Evolutionary conservation across 2,113 vertebrate species (phyloP).

Genomic region (Naja naja): DNA sequence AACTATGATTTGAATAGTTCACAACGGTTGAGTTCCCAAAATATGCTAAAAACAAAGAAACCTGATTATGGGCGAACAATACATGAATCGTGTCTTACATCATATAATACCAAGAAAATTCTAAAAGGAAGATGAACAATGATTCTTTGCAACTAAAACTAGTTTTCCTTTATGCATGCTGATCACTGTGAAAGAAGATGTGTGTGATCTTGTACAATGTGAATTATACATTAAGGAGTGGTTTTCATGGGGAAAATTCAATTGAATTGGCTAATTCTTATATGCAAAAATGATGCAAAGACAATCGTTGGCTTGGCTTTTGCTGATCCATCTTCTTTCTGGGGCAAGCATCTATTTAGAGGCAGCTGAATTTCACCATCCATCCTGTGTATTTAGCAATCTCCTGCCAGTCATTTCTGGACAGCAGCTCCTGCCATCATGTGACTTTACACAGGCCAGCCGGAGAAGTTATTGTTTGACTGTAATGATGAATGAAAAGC

Average conservation of each 20-base stretch:
- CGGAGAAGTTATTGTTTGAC: constrained; percentile 69
- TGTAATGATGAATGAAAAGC: constrained; percentile 56
- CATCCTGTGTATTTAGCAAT: constrained; percentile 46
- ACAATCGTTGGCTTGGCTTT: not conserved
- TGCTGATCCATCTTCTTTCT: not conserved
- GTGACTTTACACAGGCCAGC: constrained; percentile 61
- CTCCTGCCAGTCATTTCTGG: constrained; percentile 19
- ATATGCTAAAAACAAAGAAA: not conserved
- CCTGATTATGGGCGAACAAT: not conserved
- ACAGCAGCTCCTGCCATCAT: constrained; percentile 30
- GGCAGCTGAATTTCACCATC: not conserved
- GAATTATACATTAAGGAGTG: not conserved
- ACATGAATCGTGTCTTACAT: not conserved
- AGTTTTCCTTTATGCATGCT: not conserved
- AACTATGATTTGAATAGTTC: not conserved
- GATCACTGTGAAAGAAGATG: not conserved
- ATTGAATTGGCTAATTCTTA: not conserved
- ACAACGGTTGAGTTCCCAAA: not conserved
- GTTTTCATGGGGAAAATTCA: not conserved
- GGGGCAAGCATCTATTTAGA: not conserved
- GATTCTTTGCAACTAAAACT: not conserved
- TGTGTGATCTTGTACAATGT: not conserved
- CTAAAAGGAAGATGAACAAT: not conserved
- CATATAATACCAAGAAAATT: not conserved
- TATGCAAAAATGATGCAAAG: not conserved